Conservation (phyloP, 2,113 vertebrate species). For the Mohoua ochrocephala region DNA sequence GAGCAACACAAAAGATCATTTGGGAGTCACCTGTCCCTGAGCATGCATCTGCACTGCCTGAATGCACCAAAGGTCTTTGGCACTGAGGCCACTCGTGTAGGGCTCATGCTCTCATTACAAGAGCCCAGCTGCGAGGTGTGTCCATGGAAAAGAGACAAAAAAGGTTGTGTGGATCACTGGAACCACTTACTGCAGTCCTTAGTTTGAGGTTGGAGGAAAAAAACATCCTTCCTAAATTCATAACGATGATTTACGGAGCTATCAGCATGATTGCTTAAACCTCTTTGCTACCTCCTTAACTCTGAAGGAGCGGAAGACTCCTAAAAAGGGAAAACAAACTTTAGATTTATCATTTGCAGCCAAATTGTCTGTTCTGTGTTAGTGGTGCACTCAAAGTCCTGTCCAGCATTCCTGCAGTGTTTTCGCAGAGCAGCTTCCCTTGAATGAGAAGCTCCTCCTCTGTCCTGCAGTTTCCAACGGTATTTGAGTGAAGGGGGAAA, state of each 20-base stretch:
- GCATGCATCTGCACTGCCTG: not conserved
- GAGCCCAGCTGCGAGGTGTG: not conserved
- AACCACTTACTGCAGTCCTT: not conserved
- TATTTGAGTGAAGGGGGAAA: not conserved
- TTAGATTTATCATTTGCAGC: not conserved
- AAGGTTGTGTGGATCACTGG: not conserved
- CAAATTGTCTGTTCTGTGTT: not conserved
- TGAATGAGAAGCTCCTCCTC: not conserved
- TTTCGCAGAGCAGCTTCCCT: not conserved
- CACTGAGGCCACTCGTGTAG: not conserved
- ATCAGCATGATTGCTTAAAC: not conserved
- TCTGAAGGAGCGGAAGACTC: not conserved
- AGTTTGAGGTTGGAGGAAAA: not conserved
- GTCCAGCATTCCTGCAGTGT: not conserved
- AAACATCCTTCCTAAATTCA: not conserved
- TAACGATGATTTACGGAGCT: not conserved
- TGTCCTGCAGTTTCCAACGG: not conserved
- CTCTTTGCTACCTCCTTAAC: not conserved
- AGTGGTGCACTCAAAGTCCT: not conserved
- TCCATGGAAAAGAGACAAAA: not conserved
- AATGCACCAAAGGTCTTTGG: not conserved
- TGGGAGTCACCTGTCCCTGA: not conserved
- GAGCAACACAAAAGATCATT: not conserved
- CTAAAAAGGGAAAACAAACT: not conserved
- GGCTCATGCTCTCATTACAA: not conserved